A percentile compares a stretch with the other conserved stretches of the same genome.
These are phyloP conservation scores for Drosophila nikananu DNA, from an alignment of 1,140 invertebrate genomes.

Conservation along the genomic window DNA sequence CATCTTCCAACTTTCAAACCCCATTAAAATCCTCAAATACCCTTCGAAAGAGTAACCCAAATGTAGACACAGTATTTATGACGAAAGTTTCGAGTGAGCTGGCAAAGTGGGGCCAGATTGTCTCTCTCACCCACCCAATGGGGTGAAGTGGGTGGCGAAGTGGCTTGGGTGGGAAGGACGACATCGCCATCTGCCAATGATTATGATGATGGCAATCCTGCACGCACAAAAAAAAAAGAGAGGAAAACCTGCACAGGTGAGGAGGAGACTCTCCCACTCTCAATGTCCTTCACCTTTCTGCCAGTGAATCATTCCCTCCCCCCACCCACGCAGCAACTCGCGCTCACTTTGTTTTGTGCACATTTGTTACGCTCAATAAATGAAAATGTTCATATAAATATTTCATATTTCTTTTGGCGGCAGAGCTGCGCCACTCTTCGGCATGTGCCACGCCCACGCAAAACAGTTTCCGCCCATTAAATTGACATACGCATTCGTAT, in stretches of 20 bases:
- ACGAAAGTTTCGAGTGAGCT: slow-evolving; percentile 67
- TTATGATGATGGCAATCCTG: slow-evolving; percentile 78
- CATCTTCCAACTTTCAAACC: neutral
- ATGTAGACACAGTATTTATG: slow-evolving; percentile 60
- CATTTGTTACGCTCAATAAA: slow-evolving; percentile 83
- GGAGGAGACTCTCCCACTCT: slow-evolving; percentile 8
- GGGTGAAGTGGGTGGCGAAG: slow-evolving; percentile 1
- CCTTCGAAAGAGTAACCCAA: slow-evolving; percentile 7
- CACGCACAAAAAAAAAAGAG: slow-evolving; percentile 53
- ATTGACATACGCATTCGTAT: slow-evolving; percentile 81
- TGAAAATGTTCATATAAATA: slow-evolving; percentile 84
- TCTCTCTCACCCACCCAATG: slow-evolving; percentile 8
- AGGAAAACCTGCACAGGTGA: slow-evolving; percentile 40
- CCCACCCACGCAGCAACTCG: neutral
- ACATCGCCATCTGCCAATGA: slow-evolving; percentile 59
- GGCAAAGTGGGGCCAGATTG: slow-evolving; percentile 21
- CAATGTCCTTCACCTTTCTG: slow-evolving; percentile 59
- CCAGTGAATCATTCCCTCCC: slow-evolving; percentile 20
- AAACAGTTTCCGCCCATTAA: slow-evolving; percentile 81
- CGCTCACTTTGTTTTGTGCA: slow-evolving; percentile 61
- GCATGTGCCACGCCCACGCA: slow-evolving; percentile 36
- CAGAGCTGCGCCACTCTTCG: slow-evolving; percentile 23
- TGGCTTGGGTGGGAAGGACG: neutral
- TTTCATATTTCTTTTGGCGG: slow-evolving; percentile 70
- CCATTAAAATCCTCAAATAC: neutral